Base-by-base conservation (phyloP, 1,140 invertebrate genomes). In the Bicyclus anynana region DNA sequence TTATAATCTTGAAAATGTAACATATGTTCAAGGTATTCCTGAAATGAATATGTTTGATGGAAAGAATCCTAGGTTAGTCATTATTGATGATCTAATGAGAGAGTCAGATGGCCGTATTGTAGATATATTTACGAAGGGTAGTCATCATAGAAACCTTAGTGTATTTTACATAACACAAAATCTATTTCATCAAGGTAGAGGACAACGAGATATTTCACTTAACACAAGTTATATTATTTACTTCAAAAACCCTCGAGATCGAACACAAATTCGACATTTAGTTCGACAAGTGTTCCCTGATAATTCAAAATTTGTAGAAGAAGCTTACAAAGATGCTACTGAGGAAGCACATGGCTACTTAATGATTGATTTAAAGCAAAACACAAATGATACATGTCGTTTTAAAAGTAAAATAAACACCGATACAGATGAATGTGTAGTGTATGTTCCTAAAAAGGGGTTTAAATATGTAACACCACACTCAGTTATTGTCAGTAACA, bases 111-210 rank as follows among this genome's bases (percentile, higher is more conserved):
- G 61, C 18, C 55, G 62, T 1, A 55, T 87, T 49, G 73, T 76
- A 1, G 78, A 87, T 67, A 74, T n/a, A n/a, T n/a, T n/a, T n/a
- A n/a, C n/a, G n/a, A n/a, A n/a, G n/a, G n/a, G n/a, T n/a, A n/a
- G n/a, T n/a, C n/a, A n/a, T n/a, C n/a, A n/a, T n/a, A n/a, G 72
- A 53, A 88, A 87, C 57, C 53, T 85, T 13, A 85, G 73, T 63
- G 81, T 85, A 20, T 80, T 89, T 63, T 87, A 75, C 48, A 79
- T 85, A 47, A 80, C 82, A 20, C 82, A 87, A 72, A 87, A 86
- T 60, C 35, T 86, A 50, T 83, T 86, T 67, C 72, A 87, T 68
- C 77, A 85, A 68, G 80, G 79, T 7, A 72, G 67, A 61, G 70
- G 74, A 0, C 72, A 80, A 44, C 55, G 78, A 46, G 76, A 83